Evolutionary conservation across 2,888 invertebrate species (phyloP).

Genomic region (Hydroisotoma schaefferi): DNA sequence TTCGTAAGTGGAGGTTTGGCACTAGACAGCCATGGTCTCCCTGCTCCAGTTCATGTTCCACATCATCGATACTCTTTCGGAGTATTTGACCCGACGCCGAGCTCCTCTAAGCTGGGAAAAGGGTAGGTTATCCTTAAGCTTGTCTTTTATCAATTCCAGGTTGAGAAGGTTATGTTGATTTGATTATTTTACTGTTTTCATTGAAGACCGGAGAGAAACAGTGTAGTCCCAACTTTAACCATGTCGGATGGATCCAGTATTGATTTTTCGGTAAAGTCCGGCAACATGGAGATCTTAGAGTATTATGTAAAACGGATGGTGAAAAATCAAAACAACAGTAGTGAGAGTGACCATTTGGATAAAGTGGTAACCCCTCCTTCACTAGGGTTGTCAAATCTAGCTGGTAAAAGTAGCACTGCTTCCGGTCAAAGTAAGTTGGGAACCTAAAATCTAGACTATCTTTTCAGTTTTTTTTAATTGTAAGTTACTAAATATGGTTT

Average conservation of each 20-base stretch:
- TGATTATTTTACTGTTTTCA: constrained; percentile 20
- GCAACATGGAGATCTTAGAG: constrained; percentile 59
- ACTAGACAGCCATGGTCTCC: constrained; percentile 32
- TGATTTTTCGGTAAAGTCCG: constrained; percentile 58
- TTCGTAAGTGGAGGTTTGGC: constrained; percentile 20
- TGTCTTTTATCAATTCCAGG: no score
- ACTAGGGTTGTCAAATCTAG: constrained; percentile 31
- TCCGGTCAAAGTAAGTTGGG: constrained; percentile 28
- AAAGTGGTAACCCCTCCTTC: constrained; percentile 48
- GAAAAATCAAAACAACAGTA: constrained; percentile 48
- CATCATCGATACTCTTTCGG: constrained; percentile 47
- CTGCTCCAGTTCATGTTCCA: constrained; percentile 21
- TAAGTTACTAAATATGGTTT: background rate
- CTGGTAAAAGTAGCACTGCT: constrained; percentile 26
- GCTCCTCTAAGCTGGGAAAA: constrained; percentile 42
- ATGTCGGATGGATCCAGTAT: constrained; percentile 52
- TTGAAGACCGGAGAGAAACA: constrained; percentile 43
- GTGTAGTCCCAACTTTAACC: constrained; percentile 46
- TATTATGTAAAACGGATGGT: constrained; percentile 55
- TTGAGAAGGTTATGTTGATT: no score
- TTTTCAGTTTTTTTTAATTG: background rate
- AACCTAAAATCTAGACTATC: background rate
- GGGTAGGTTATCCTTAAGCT: constrained; percentile 33
- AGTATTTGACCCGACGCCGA: constrained; percentile 43
- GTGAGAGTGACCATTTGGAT: constrained; percentile 48